phyloP scores from a whole-genome alignment of 2,797 vertebrate genomes.

The Notoglanidium macrostoma region DNA sequence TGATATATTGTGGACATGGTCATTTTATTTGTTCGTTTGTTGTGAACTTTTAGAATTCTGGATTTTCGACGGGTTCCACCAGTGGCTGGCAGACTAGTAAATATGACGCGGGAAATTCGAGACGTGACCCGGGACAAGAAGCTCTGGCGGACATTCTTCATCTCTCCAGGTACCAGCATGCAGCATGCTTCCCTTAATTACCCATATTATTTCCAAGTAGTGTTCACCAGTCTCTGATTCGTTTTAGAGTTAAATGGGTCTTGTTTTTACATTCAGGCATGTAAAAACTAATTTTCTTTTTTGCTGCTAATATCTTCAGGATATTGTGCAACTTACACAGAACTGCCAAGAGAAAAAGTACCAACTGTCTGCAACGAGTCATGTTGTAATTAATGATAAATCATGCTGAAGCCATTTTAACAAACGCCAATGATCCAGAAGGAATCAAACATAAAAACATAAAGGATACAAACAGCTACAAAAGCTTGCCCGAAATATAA shows the following conservation, averaged over 20 bases:
- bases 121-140: constrained; percentile 96
- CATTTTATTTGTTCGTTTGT: neutral
- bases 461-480: too few relatives aligned
- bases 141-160: constrained; percentile 95
- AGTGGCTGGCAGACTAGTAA: constrained; percentile 90
- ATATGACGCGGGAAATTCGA: constrained; percentile 96
- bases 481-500: neutral
- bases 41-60: constrained; percentile 79
- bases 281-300: neutral
- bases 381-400: neutral
- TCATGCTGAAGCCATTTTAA: neutral
- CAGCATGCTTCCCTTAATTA: constrained; percentile 15
- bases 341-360: neutral
- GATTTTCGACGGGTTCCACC: constrained; percentile 96
- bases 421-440: neutral
- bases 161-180: constrained; percentile 88
- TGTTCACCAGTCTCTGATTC: neutral
- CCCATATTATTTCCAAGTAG: neutral
- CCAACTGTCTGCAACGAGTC: too few relatives aligned
- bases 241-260: neutral
- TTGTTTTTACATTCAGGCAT: neutral
- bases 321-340: neutral
- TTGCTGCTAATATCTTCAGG: neutral
- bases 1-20: neutral
- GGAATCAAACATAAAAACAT: neutral